phyloP scores from a whole-genome alignment of 2,888 invertebrate species.

The Eupithecia subumbrata region DNA sequence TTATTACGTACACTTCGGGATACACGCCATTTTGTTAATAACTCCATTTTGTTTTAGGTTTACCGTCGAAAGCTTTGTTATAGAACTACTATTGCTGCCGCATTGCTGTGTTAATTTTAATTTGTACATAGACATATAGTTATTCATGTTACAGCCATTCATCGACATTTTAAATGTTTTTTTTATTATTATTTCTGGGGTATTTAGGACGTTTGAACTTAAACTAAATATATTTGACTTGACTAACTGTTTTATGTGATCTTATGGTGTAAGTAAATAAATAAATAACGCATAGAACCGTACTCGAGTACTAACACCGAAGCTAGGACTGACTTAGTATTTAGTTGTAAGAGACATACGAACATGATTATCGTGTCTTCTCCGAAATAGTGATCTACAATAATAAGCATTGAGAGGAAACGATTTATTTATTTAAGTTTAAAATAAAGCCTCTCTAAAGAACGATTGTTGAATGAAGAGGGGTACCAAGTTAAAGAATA shows the following conservation, averaged over 20 bases:
- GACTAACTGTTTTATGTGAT: background rate
- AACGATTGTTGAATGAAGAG: too few relatives aligned
- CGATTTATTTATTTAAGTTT: too few relatives aligned
- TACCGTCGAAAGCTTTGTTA: background rate
- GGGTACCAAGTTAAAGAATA: too few relatives aligned
- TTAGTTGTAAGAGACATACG: background rate
- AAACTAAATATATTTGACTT: background rate
- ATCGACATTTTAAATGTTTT: background rate
- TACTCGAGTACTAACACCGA: too few relatives aligned
- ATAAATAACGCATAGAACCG: too few relatives aligned
- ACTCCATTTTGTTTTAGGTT: conserved; percentile 5
- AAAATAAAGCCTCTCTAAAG: too few relatives aligned
- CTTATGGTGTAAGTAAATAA: too few relatives aligned
- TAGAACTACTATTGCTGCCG: background rate
- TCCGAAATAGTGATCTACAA: background rate
- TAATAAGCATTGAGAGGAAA: background rate
- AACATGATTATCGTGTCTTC: background rate
- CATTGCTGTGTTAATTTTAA: background rate
- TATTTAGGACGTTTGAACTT: background rate
- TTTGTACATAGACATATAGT: background rate
- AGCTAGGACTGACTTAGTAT: background rate
- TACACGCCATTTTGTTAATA: conserved; percentile 8
- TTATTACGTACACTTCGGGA: background rate
- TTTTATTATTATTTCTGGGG: background rate
- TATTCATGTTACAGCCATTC: background rate